These are phyloP conservation scores for Amblyjoppa proteus DNA, from an alignment of 2,888 invertebrate genomes.

Conservation along the genomic window DNA sequence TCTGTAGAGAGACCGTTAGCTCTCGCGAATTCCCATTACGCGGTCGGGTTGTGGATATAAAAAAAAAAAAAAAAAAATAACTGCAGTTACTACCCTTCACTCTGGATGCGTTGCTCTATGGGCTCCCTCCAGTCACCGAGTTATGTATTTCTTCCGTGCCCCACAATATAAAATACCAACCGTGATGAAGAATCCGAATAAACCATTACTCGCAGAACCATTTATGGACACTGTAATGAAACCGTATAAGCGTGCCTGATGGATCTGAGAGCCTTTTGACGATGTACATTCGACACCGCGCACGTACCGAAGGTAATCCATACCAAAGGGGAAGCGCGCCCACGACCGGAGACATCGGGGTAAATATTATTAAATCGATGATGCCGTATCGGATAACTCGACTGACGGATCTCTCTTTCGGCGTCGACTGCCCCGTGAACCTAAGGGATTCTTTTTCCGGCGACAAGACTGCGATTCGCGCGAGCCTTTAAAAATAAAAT, in stretches of 20 bases:
- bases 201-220: constrained; percentile 32
- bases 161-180: neutral
- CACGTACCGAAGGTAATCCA: constrained; percentile 44
- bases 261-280: constrained; percentile 41
- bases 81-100: constrained; percentile 28
- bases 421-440: constrained; percentile 16
- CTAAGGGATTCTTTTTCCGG: neutral
- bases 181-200: constrained; percentile 28
- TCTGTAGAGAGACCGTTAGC: constrained; percentile 8
- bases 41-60: neutral
- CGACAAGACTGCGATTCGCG: neutral
- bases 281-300: constrained; percentile 52
- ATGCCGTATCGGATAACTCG: constrained; percentile 65
- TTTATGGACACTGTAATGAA: constrained; percentile 57
- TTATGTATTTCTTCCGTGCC: constrained; percentile 1
- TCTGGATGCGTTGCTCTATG: neutral
- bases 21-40: constrained; percentile 37
- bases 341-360: constrained; percentile 51
- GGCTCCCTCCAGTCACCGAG: neutral
- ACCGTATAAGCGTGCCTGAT: constrained; percentile 42
- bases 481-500: neutral
- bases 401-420: constrained; percentile 57
- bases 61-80: constrained; percentile 17
- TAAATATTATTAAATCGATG: constrained; percentile 73
- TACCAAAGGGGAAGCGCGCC: constrained; percentile 35